Base-by-base conservation (phyloP, 2,888 invertebrate genomes). In the Danaus chrysippus region DNA sequence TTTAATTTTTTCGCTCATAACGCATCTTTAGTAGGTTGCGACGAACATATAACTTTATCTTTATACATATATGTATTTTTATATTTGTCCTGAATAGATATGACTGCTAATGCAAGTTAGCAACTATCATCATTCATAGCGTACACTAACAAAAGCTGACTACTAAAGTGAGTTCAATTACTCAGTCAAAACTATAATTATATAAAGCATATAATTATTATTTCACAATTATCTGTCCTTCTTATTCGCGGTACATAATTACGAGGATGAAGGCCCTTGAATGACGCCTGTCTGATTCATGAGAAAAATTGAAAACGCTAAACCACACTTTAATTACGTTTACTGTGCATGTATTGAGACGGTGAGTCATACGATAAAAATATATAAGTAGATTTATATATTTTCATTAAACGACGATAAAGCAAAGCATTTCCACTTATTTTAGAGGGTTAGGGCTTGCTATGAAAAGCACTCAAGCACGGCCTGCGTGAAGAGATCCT, bases 391-490 rank as follows among this genome's bases (percentile, higher is more conserved):
- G 63, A 70, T 68, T 71, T 53, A 53, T 34, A 17, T 12, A 56
- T 56, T 19, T 17, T 43, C 56, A 19, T 56, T 43, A 56, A 44
- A 56, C 59, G 41, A 59, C 56, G 53, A 53, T 52, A 53, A 56
- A 53, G 41, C 42, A 11, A 13, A 44, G 49, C 23, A 52, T 17
- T 17, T 17, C 41, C 15, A 52, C 56, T 44, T 52, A 49, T 41
- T 43, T 43, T 46, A 23, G 56, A 49, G 15, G 1, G 49, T 17
- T 46, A 17, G 49, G 17, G 74, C 74, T 73, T 69, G 73, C 67
- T 65, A 59, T 62, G 65, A 59, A 71, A 68, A 70, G 66, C 70
- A 64, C 63, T 55, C 52, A 64, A 60, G 70, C 72, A 61, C 65
- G 52, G 52, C 60, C 69, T 11, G 42, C 41, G 17, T 54, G 15